Evolutionary conservation across 2,797 vertebrate species (phyloP).

Genomic region (Myotis findleyi): DNA sequence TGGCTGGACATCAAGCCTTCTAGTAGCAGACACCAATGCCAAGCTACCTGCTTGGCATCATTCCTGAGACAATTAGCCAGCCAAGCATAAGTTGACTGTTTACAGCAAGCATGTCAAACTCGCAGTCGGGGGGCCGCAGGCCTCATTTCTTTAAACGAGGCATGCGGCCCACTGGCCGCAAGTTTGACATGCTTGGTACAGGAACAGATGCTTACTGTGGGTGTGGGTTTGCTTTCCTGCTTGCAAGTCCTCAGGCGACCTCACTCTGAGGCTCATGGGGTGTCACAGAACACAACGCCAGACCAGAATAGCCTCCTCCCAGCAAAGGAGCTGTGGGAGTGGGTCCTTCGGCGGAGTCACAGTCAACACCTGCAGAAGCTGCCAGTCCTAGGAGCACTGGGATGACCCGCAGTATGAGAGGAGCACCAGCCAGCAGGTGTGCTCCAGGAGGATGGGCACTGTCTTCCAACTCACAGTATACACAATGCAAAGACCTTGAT

Average conservation of each 20-base stretch:
- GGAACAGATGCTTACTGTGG: background rate
- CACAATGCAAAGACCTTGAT: background rate
- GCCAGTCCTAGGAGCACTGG: fast-evolving
- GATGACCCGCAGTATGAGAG: fast-evolving
- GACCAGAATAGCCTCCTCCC: background rate
- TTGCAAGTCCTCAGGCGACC: background rate
- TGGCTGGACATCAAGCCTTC: fast-evolving
- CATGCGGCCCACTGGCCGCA: no score
- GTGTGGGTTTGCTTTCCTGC: background rate
- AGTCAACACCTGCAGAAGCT: background rate
- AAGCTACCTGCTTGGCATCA: background rate
- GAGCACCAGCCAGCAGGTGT: no score
- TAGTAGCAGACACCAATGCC: background rate
- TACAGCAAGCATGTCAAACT: no score
- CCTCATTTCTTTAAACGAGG: no score
- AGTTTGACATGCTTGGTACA: no score
- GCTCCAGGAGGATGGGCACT: background rate
- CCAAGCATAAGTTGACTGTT: fast-evolving
- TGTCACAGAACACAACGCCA: no score
- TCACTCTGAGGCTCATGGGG: background rate
- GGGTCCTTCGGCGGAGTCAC: background rate
- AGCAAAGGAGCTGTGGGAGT: background rate
- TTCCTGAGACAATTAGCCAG: background rate
- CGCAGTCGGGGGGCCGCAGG: no score
- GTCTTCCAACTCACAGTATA: background rate